These are phyloP conservation scores for Drosophila bunnanda DNA, from an alignment of 2,888 invertebrate genomes.

Conservation along the genomic window DNA sequence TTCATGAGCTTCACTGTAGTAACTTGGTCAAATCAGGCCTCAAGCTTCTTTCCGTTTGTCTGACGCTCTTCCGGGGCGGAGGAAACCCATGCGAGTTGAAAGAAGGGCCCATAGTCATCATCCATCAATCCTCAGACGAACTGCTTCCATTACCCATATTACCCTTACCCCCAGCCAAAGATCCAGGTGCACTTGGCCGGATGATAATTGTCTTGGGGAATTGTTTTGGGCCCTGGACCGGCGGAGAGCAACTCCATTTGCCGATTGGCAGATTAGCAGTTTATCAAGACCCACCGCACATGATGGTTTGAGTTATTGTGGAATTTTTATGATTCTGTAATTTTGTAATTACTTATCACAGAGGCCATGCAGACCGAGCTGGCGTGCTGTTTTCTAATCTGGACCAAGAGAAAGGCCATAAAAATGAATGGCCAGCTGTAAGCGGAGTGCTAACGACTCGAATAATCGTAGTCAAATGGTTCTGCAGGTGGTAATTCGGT, in stretches of 20 bases:
- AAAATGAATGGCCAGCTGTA: constrained; percentile 47
- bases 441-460: constrained; percentile 11
- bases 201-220: constrained; percentile 66
- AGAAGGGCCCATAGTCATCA: constrained; percentile 47
- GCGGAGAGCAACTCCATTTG: constrained; percentile 34
- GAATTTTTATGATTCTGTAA: constrained; percentile 51
- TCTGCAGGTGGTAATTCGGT: constrained; percentile 54
- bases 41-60: constrained; percentile 21
- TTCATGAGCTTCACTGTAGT: constrained; percentile 12
- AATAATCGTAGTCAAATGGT: constrained; percentile 21
- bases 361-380: constrained; percentile 27
- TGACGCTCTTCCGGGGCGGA: constrained; percentile 29
- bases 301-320: constrained; percentile 44
- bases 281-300: constrained; percentile 46
- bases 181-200: constrained; percentile 59
- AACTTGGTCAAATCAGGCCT: constrained; percentile 2
- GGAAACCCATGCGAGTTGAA: constrained; percentile 1
- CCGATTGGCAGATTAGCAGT: constrained; percentile 56
- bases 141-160: constrained; percentile 8
- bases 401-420: constrained; percentile 37
- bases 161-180: constrained; percentile 6
- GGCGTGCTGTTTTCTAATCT: constrained; percentile 37
- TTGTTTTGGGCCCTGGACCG: constrained; percentile 30
- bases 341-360: constrained; percentile 55
- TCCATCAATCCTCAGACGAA: constrained; percentile 60